Evolutionary conservation across 1,140 invertebrate genomes (phyloP), one percentile per base, ranked within the genome.

Genomic region (Ips typographus): DNA sequence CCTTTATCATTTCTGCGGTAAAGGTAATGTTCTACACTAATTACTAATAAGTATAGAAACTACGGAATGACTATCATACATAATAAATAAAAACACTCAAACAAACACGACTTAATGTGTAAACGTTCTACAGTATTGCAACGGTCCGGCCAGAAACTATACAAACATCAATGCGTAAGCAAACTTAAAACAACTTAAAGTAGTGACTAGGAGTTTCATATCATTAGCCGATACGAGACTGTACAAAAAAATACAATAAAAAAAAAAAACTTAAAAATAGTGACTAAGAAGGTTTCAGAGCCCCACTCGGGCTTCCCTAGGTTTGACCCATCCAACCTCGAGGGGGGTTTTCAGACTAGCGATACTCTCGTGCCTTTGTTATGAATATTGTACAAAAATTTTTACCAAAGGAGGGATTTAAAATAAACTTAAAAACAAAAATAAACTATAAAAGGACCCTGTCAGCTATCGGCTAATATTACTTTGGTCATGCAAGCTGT

Each of bases 381-480:
- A 22, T 22, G 22, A 22, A 22, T 41, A 59, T n/a, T 36, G 41
- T 22, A 59, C 7, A 65, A 65, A 65, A 47, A 62, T 60, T 22
- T 22, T 22, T 22, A 22, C 22, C 22, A 22, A 22, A 22, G 22
- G 22, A 22, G 22, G 22, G 22, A 22, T 22, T 22, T 22, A 22
- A 22, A 22, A 22, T 22, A 65, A n/a, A 5, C 53, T 67, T 43
- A 49, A 47, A 69, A 62, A 52, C 73, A 72, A 74, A 71, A 71
- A 22, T 22, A 22, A 22, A 22, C 22, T 22, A 66, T 56, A 71
- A 71, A 71, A 59, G 70, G 65, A 73, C 73, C 65, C 70, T 65
- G 71, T 72, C 43, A 55, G 64, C n/a, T 78, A 79, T 78, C 78
- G 77, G 78, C 78, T 77, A 79, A 79, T 76, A 77, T 70, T 77